phyloP scores from a whole-genome alignment of 2,113 vertebrate species.

The Lampris megalopsis region DNA sequence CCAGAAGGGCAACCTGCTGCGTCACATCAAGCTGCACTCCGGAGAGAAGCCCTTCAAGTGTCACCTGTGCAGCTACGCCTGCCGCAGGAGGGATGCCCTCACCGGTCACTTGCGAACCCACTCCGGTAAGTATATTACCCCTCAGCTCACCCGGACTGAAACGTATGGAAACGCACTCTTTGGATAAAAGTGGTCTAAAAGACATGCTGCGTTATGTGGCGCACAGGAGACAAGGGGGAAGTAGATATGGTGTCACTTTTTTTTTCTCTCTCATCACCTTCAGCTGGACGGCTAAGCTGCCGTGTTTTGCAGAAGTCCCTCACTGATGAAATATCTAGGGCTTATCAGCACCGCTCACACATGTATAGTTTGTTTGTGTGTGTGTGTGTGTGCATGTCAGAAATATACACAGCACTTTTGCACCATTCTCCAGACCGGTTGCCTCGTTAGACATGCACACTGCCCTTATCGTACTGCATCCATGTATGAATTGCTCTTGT shows the following conservation, averaged over 20 bases:
- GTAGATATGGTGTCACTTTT: conserved; percentile 66
- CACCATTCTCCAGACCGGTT: no score
- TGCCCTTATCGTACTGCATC: no score
- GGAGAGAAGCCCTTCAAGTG: conserved; percentile 99
- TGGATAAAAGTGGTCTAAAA: conserved; percentile 13
- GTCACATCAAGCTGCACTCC: conserved; percentile 99
- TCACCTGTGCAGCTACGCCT: conserved; percentile 98
- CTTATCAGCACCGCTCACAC: background rate
- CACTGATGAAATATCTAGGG: conserved; percentile 42
- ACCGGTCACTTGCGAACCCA: conserved; percentile 96
- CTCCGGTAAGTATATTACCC: conserved; percentile 86
- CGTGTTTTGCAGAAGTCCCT: conserved; percentile 66
- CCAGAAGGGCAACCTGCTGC: conserved; percentile 97
- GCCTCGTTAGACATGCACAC: no score
- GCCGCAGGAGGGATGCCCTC: conserved; percentile 95
- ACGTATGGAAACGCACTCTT: background rate
- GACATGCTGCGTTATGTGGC: conserved; percentile 9
- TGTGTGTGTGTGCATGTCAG: no score
- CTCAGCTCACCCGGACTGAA: background rate
- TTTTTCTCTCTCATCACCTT: background rate
- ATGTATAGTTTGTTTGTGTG: no score
- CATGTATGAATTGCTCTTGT: background rate
- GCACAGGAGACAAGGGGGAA: conserved; percentile 52
- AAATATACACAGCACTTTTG: no score
- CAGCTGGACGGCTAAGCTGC: background rate